phyloP scores from a whole-genome alignment of 2,888 invertebrate species.

The Isoperla grammatica region DNA sequence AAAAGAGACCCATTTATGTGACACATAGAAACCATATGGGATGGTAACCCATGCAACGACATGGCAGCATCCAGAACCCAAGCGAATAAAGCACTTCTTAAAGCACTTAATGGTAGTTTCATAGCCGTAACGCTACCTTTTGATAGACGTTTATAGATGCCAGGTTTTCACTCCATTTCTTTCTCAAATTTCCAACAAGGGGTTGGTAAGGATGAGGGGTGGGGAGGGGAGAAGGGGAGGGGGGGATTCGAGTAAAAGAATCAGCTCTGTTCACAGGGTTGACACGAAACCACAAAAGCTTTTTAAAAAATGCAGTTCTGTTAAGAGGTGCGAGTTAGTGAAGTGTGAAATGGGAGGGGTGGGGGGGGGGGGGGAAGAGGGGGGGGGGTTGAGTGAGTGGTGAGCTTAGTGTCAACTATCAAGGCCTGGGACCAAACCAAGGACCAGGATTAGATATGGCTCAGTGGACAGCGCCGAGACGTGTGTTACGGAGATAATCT shows the following conservation, averaged over 20 bases:
- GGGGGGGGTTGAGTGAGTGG: neutral
- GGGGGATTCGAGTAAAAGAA: constrained; percentile 12
- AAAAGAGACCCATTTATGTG: too few relatives aligned
- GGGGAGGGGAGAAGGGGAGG: neutral
- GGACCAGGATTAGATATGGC: constrained; percentile 15
- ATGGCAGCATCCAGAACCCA: too few relatives aligned
- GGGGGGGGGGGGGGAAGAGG: neutral
- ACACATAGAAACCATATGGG: too few relatives aligned
- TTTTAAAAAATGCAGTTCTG: constrained; percentile 10
- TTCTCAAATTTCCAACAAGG: constrained; percentile 12
- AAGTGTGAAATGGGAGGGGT: constrained; percentile 16
- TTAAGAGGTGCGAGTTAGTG: constrained; percentile 12
- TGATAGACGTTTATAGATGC: constrained; percentile 11
- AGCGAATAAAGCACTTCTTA: neutral
- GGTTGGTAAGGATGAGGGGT: neutral
- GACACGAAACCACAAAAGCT: constrained; percentile 17
- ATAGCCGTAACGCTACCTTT: constrained; percentile 3
- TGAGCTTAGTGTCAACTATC: constrained; percentile 13
- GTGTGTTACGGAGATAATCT: too few relatives aligned
- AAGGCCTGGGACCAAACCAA: constrained; percentile 5
- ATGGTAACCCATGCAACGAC: too few relatives aligned
- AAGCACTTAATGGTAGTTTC: constrained; percentile 14
- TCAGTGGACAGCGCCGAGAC: too few relatives aligned
- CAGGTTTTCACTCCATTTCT: constrained; percentile 14
- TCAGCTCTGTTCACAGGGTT: constrained; percentile 5